Evolutionary conservation across 1,140 invertebrate species (phyloP).

Genomic region (Drosophila bocki): DNA sequence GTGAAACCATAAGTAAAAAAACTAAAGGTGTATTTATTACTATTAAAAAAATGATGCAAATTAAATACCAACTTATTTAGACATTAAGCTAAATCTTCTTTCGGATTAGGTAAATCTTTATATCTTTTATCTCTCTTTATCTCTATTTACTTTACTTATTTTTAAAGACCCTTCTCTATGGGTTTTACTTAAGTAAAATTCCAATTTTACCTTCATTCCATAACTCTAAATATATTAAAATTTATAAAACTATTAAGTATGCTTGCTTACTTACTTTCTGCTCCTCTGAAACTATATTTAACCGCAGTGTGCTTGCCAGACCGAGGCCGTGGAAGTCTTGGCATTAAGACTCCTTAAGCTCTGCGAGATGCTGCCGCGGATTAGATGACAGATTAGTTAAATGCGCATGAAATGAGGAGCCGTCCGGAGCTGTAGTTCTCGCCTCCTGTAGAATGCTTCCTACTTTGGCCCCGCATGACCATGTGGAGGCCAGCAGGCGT

Average conservation of each 20-base stretch:
- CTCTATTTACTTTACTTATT: too few relatives aligned
- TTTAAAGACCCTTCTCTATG: neutral
- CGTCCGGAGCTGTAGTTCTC: conserved; percentile 19
- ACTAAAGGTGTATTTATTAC: too few relatives aligned
- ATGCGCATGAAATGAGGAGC: conserved; percentile 78
- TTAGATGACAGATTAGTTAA: conserved; percentile 82
- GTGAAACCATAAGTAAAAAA: neutral
- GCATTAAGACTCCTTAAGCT: conserved; percentile 41
- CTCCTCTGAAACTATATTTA: neutral
- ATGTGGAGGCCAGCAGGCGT: conserved; percentile 45
- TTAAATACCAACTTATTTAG: too few relatives aligned
- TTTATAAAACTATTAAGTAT: neutral
- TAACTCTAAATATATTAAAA: neutral
- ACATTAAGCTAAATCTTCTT: too few relatives aligned
- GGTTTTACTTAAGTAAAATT: neutral
- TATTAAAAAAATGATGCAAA: too few relatives aligned
- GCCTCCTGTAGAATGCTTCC: conserved; percentile 47
- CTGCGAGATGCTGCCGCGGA: conserved; percentile 61
- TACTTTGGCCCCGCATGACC: conserved; percentile 55
- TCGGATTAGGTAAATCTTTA: too few relatives aligned
- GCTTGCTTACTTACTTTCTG: neutral
- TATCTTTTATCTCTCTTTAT: too few relatives aligned
- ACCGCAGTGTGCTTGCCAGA: neutral
- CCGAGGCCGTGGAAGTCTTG: conserved; percentile 5
- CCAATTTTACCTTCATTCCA: neutral